Evolutionary conservation across 2,113 vertebrate species (phyloP), one percentile per base, ranked within the genome.

Genomic region (Myotis yumanensis): DNA sequence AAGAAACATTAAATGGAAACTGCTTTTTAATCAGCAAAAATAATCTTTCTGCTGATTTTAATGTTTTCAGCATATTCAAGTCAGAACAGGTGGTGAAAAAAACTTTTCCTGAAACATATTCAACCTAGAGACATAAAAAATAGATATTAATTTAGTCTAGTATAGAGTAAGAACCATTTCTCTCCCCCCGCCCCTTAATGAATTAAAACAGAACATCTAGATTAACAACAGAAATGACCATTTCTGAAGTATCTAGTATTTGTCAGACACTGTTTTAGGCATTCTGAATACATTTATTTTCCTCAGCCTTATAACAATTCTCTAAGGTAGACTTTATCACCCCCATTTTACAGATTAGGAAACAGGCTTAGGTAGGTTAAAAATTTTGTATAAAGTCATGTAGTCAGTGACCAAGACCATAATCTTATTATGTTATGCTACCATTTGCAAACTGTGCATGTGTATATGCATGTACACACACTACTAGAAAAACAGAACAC

Each of bases 11-110:
- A 7, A 99, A 90, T 1, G 99, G 98, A 1, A 97, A 37, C 5
- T 90, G 97, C 89, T 97, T 98, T 97, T 98, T 98, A 77, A 99
- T 90, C 83, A 99, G 97, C 81, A 99, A 90, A 91, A 99, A 99
- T 80, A 99, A 97, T 17, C 99, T 97, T 96, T 99, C 99, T 3
- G 98, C 99, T 62, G 99, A 98, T 93, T 99, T 99, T 54, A 99
- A 98, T n/a, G 92, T 96, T 87, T 93, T 98, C 93, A 99, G 86
- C 86, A 95, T 97, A 22, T 59, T 32, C 62, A 98, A 92, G 30
- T 95, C 93, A 2, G 97, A 98, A 43, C 92, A 96, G 3, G 98
- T 97, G 82, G 97, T 98, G 97, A 99, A 99, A 96, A 99, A 98
- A 72, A 99, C 99, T 95, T 99, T 99, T 17, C 99, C 99, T 5